A percentile compares a stretch with the other conserved stretches of the same genome.
These are phyloP conservation scores for Toxotes chatareus DNA, from an alignment of 2,113 vertebrate species.

Conservation along the genomic window DNA sequence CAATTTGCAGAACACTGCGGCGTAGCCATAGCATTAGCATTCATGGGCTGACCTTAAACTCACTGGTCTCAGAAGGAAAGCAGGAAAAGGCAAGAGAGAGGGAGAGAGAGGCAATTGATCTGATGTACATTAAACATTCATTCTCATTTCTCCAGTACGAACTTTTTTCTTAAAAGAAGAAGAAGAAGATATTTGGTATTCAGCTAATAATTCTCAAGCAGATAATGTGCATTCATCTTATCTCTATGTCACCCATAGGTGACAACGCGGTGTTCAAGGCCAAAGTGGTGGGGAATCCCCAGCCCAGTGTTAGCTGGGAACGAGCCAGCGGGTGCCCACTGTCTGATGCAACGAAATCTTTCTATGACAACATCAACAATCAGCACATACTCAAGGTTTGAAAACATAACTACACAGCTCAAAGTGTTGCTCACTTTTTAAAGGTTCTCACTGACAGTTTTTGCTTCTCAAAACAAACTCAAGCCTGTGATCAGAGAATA, in stretches of 20 bases:
- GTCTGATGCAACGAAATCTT: constrained; percentile 69
- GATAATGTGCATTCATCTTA: neutral
- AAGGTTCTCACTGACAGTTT: neutral
- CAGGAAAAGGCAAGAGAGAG: neutral
- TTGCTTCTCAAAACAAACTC: neutral
- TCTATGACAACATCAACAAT: constrained; percentile 78
- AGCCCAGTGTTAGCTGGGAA: constrained; percentile 69
- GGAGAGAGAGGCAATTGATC: neutral
- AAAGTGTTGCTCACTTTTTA: neutral
- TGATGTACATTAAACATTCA: neutral
- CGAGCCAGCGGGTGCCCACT: constrained; percentile 63
- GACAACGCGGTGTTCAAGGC: constrained; percentile 74
- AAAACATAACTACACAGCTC: neutral
- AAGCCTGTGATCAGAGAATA: neutral
- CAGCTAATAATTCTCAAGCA: neutral
- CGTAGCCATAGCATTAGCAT: constrained; percentile 32
- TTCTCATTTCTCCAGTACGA: neutral
- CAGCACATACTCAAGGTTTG: constrained; percentile 79
- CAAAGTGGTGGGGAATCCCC: constrained; percentile 75
- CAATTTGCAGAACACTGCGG: constrained; percentile 47
- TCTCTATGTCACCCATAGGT: constrained; percentile 37
- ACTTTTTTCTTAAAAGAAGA: neutral
- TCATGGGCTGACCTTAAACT: constrained; percentile 20
- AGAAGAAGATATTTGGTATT: neutral
- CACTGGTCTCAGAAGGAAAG: constrained; percentile 18